Conservation (phyloP, 2,888 invertebrate genomes). For the Pristionchus maxplancki region DNA sequence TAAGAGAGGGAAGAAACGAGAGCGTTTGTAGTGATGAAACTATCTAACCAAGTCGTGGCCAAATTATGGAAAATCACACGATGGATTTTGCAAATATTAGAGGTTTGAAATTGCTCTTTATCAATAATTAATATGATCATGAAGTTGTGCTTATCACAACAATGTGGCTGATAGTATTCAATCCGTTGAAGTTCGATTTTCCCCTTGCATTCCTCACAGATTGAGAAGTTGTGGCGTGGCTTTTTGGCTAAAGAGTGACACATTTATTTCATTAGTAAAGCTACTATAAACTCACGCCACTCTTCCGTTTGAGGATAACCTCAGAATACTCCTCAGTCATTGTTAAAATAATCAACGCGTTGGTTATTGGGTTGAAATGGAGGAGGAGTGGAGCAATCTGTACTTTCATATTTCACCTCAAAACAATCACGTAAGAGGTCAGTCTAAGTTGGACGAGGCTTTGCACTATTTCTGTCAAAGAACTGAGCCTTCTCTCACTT, state of each 20-base stretch:
- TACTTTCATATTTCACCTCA: neutral
- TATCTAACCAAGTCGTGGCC: too few relatives aligned
- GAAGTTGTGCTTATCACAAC: neutral
- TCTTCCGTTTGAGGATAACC: neutral
- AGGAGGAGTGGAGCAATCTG: neutral
- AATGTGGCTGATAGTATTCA: neutral
- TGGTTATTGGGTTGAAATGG: neutral
- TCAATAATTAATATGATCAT: neutral
- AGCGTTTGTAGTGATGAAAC: too few relatives aligned
- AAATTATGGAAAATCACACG: too few relatives aligned
- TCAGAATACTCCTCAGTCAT: slow-evolving; percentile 9
- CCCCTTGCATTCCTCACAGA: neutral
- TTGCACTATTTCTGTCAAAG: neutral
- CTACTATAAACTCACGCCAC: neutral
- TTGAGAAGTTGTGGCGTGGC: neutral
- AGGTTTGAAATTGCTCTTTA: too few relatives aligned
- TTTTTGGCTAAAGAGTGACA: neutral
- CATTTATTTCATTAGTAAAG: neutral
- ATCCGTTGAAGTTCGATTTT: neutral
- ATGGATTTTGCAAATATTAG: too few relatives aligned
- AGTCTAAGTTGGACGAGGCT: neutral
- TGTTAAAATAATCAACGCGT: neutral
- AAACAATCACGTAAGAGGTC: neutral
- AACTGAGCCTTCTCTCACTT: neutral
- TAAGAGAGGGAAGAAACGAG: too few relatives aligned